Evolutionary conservation across 2,113 vertebrate genomes (phyloP).

Genomic region (Isurus oxyrinchus): DNA sequence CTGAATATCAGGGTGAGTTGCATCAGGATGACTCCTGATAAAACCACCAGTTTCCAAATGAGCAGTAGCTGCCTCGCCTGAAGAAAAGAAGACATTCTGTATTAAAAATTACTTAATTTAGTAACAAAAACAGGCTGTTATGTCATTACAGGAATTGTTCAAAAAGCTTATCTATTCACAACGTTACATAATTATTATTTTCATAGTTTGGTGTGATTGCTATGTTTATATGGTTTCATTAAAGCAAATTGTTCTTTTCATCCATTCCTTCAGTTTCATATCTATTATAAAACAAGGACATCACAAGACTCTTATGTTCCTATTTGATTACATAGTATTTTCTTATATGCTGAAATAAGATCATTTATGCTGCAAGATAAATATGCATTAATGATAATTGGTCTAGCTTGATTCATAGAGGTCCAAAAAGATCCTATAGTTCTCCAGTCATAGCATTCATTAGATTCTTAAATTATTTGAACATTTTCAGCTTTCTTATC

Average conservation of each 20-base stretch:
- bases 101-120: background rate
- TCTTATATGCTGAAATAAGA: background rate
- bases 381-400: background rate
- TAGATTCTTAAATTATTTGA: background rate
- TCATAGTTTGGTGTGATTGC: background rate
- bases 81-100: constrained; percentile 30
- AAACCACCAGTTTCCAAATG: constrained; percentile 93
- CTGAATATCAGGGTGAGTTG: constrained; percentile 86
- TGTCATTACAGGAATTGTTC: background rate
- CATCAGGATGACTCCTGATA: constrained; percentile 71
- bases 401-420: background rate
- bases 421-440: background rate
- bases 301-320: background rate
- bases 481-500: background rate
- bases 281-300: background rate
- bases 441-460: background rate
- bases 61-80: constrained; percentile 81
- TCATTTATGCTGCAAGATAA: background rate
- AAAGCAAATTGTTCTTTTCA: background rate
- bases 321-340: background rate
- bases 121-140: background rate
- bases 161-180: background rate
- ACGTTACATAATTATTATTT: background rate
- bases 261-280: background rate
- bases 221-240: background rate